Evolutionary conservation across 2,888 invertebrate genomes (phyloP), one percentile per base, ranked within the genome.

Genomic region (Hyppa rectilinea): DNA sequence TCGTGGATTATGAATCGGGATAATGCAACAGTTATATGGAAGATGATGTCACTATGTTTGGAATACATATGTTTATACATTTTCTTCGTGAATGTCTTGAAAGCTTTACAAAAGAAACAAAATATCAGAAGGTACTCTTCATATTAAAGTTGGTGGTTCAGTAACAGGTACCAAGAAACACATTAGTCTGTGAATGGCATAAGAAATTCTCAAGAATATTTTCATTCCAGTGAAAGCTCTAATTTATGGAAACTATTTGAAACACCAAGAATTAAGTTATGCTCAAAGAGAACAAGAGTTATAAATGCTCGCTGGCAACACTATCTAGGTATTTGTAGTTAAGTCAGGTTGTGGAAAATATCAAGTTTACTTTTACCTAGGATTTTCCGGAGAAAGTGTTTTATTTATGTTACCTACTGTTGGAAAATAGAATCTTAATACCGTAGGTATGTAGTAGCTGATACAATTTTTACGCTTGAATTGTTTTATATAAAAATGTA

Each of bases 301-400:
- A 78, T 78, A 82, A 78, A 59, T 82, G 49, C 36, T 73, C 52
- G 52, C 60, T 79, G 63, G 62, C 60, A 82, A 78, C 60, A 79
- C 50, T 82, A 45, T 65, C 72, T 55, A 71, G 34, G 38, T 38
- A 63, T 82, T 78, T 66, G 65, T 60, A 78, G 60, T 78, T 61
- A 66, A 78, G 79, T 72, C 82, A 78, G 79, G 73, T 60, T 56
- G 73, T 63, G 58, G 73, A 50, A 71, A 78, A 71, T 71, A 78
- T 78, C 71, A 56, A 52, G 82, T 66, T 63, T 43, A 72, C 78
- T 82, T 78, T 78, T 78, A 78, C 82, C 67, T 49, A 3, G 78
- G 82, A 67, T 78, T 78, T 78, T 78, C 82, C 78, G 34, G 36
- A 64, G 78, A 82, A 78, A 78, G 82, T 71, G 59, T 6, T 82